Conservation (phyloP, 2,888 invertebrate genomes). For the Erannis defoliaria region DNA sequence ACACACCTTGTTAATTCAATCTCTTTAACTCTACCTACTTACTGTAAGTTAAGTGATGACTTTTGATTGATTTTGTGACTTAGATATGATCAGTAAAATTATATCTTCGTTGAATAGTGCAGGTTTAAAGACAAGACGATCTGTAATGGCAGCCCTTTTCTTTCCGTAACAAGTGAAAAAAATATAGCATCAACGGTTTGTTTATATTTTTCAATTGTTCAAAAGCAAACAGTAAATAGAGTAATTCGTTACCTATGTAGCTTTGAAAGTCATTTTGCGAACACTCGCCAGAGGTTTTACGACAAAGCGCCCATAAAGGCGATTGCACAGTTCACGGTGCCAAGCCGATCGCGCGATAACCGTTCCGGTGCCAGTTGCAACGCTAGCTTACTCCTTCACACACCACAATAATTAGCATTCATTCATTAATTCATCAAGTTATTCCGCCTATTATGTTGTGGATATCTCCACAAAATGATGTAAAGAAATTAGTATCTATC, state of each 20-base stretch:
- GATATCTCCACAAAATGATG: slow-evolving; percentile 38
- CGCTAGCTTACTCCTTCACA: slow-evolving; percentile 45
- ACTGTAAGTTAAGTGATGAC: no score
- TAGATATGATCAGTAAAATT: no score
- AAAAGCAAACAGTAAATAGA: slow-evolving; percentile 25
- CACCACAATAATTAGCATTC: slow-evolving; percentile 50
- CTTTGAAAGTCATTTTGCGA: slow-evolving; percentile 31
- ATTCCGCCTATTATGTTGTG: slow-evolving; percentile 47
- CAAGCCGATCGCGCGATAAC: slow-evolving; percentile 45
- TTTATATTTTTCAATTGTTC: no score
- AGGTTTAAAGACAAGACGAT: no score
- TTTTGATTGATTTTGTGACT: no score
- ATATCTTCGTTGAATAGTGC: no score
- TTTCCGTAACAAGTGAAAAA: no score
- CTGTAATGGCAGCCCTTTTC: no score
- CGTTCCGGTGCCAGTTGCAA: slow-evolving; percentile 47
- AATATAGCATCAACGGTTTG: no score
- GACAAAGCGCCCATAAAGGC: slow-evolving; percentile 46
- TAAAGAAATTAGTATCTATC: slow-evolving; percentile 45
- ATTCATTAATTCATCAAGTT: slow-evolving; percentile 50
- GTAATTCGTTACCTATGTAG: slow-evolving; percentile 27
- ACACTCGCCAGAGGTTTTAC: slow-evolving; percentile 38
- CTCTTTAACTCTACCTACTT: no score
- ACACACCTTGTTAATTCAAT: no score
- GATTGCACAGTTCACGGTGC: slow-evolving; percentile 49